Evolutionary conservation across 2,888 invertebrate genomes (phyloP), one percentile per base, ranked within the genome.

Genomic region (Julus scandinavius): DNA sequence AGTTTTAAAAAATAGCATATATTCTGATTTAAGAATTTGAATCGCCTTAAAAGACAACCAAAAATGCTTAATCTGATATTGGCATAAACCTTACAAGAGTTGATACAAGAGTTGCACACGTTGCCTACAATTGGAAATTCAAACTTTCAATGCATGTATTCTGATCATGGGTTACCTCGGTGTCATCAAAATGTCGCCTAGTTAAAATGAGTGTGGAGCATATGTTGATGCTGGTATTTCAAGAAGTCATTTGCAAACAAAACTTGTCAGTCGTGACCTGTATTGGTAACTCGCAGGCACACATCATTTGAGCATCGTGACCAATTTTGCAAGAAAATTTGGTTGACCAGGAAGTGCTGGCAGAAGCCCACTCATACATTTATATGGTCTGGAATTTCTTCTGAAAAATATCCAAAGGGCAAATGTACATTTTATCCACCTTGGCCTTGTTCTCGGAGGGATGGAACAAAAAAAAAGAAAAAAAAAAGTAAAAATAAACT

Each of bases 231-330:
- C 15, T 80, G 13, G 80, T 38, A 40, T 29, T 40, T 20, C 15
- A 38, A 80, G 38, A 80, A 80, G 38, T 13, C 80, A 40, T 80
- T 80, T 11, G 38, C 80, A 38, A 80, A 80, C 80, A 80, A 15
- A 13, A 80, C 80, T 80, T 80, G 80, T 38, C 38, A 80, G 80
- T 80, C 80, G 80, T 80, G 80, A 80, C 80, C 80, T 15, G 80
- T 80, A 80, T 80, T 40, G 29, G 29, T 29, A 29, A n/a, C 72
- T 72, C 13, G 80, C 29, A 13, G 80, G 38, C 80, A 38, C 15
- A 38, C 80, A 80, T 40, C 80, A 80, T 40, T 40, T 80, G 38
- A 80, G 80, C 80, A 40, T 80, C 80, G 80, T 80, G 80, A 80
- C 80, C 80, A 80, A 80, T 80, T 80, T 80, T 11, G 13, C 72